These are phyloP conservation scores for Callorhinus ursinus DNA, from an alignment of 2,113 vertebrate species.

Conservation along the genomic window DNA sequence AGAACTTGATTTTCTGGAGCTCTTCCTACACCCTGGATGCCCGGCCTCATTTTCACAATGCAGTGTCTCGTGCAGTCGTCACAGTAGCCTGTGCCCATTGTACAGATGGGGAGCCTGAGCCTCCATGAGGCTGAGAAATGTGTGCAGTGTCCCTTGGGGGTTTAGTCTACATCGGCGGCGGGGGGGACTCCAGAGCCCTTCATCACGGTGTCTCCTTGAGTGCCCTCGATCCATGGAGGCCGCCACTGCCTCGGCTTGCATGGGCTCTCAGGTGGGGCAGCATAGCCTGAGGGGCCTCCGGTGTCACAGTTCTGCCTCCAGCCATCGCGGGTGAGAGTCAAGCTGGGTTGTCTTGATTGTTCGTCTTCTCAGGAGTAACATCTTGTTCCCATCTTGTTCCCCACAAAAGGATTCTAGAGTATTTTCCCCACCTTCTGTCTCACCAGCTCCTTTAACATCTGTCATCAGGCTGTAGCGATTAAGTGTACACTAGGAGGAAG, in stretches of 20 bases:
- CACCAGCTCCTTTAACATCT: background rate
- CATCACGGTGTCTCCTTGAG: background rate
- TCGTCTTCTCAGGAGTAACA: no score
- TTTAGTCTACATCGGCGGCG: background rate
- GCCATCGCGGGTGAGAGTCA: background rate
- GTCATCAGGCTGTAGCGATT: accelerated
- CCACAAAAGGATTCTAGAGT: background rate
- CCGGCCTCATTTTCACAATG: accelerated
- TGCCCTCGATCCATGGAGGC: accelerated
- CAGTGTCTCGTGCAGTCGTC: accelerated
- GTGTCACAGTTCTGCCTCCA: accelerated
- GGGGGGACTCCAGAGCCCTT: background rate
- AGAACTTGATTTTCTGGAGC: accelerated
- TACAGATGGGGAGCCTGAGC: background rate
- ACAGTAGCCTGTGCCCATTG: background rate
- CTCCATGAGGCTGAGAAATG: background rate
- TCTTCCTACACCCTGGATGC: accelerated
- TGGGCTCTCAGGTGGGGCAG: background rate
- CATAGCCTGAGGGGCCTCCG: accelerated
- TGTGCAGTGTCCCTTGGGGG: background rate
- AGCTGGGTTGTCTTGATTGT: accelerated
- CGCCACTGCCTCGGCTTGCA: accelerated
- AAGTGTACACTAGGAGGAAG: background rate
- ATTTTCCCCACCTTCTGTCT: background rate
- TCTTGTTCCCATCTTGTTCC: background rate